Conservation (phyloP, 2,888 invertebrate genomes). For the Drosophila maculinotata region DNA sequence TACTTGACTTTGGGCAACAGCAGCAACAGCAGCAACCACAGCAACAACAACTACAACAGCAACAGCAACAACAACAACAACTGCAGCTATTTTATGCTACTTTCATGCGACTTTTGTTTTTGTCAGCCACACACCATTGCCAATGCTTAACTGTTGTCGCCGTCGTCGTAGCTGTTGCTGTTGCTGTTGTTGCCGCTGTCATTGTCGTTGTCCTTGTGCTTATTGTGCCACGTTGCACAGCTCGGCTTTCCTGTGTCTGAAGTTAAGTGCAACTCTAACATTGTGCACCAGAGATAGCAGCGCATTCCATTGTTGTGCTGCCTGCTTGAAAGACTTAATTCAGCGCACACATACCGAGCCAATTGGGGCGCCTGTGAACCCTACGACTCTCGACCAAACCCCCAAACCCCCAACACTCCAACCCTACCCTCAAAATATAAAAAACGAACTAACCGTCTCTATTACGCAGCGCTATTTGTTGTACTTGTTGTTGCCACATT, state of each 20-base stretch:
- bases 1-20: slow-evolving; percentile 68
- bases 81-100: slow-evolving; percentile 61
- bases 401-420: slow-evolving; percentile 20
- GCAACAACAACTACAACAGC: slow-evolving; percentile 26
- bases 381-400: too few species aligned
- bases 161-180: slow-evolving; percentile 21
- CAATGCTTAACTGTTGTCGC: slow-evolving; percentile 38
- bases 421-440: slow-evolving; percentile 4
- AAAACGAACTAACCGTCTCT: slow-evolving; percentile 69
- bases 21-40: slow-evolving; percentile 17
- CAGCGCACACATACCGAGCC: slow-evolving; percentile 48
- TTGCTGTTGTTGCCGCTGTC: slow-evolving; percentile 52
- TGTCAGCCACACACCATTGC: slow-evolving; percentile 61
- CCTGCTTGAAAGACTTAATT: slow-evolving; percentile 76
- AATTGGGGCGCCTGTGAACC: slow-evolving; percentile 44
- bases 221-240: slow-evolving; percentile 58
- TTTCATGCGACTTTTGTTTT: slow-evolving; percentile 78
- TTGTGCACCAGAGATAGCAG: slow-evolving; percentile 68
- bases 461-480: slow-evolving; percentile 57
- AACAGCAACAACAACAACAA: slow-evolving; percentile 20
- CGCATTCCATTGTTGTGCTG: slow-evolving; percentile 74
- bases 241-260: slow-evolving; percentile 73
- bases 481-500: slow-evolving; percentile 55
- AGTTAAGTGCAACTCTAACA: slow-evolving; percentile 81
- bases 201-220: slow-evolving; percentile 69